Evolutionary conservation across 2,797 vertebrate species (phyloP).

Genomic region (Gymnoscopelus microlampas): DNA sequence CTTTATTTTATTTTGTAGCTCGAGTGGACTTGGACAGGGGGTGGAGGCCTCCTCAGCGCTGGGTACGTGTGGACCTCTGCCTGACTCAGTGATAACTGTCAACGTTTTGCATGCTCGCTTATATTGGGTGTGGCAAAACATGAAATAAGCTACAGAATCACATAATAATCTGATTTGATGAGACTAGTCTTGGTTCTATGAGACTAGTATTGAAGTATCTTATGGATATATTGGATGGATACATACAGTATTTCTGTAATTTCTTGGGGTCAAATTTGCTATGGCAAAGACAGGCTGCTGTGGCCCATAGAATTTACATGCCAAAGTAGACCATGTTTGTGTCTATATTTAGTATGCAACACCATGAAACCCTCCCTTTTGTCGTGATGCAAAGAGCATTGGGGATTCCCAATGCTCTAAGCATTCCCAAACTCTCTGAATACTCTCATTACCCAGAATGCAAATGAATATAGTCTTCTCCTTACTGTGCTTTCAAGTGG

Average conservation of each 20-base stretch:
- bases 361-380: constrained; percentile 40
- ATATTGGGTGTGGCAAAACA: not conserved
- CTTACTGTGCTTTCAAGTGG: too few relatives aligned
- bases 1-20: constrained; percentile 36
- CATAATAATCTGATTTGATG: not conserved
- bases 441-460: too few relatives aligned
- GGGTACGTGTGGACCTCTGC: constrained; percentile 62
- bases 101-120: not conserved
- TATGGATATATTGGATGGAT: not conserved
- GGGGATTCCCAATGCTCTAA: constrained; percentile 36
- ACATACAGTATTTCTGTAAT: constrained; percentile 2
- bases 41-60: constrained; percentile 76
- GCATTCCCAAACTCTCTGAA: not conserved
- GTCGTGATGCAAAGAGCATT: constrained; percentile 20
- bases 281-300: constrained; percentile 27
- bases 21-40: constrained; percentile 65
- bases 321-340: constrained; percentile 30
- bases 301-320: constrained; percentile 38
- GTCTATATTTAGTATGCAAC: constrained; percentile 64
- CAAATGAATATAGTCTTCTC: too few relatives aligned
- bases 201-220: not conserved
- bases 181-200: not conserved
- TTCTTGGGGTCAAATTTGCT: not conserved
- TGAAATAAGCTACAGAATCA: too few relatives aligned
- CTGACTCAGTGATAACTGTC: not conserved